Evolutionary conservation across 2,888 invertebrate species (phyloP), one percentile per base, ranked within the genome.

Genomic region (Hecatera dysodea): DNA sequence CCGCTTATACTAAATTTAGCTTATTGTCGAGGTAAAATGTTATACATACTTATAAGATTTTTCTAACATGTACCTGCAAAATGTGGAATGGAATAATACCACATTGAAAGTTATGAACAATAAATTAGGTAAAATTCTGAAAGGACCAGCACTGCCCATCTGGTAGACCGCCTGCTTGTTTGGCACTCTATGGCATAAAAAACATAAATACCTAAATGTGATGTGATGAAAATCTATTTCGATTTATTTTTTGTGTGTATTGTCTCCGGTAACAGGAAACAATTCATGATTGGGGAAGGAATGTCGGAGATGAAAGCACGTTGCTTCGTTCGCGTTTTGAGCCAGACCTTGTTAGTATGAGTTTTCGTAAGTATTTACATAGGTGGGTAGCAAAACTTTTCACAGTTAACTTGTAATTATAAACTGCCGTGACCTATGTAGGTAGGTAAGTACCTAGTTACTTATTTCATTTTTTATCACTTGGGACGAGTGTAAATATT

Each of bases 261-360:
- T 55, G 46, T 68, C 55, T 68, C 68, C 68, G 44, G 27, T 67
- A 15, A 19, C 68, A 46, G 68, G 68, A 36, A 46, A 68, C 55
- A 46, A 46, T 68, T 68, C 39, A 22, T 46, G 55, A 56, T 46
- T 68, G 36, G 39, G 19, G 19, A 56, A 68, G 22, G 22, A 68
- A 68, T 39, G 46, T 46, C 56, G 56, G 56, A 46, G 46, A 22
- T 46, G 29, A 55, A 57, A 39, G 55, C 29, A 22, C 39, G 22
- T 44, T 55, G 27, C 19, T 56, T 48, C 15, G 39, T 39, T 39
- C 39, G 44, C 19, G 8, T 8, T 19, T 44, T 44, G 19, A 44
- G 8, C 19, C 44, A 44, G 19, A 44, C 22, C 22, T 61, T 17
- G 33, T 22, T 33, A 22, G 22, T 17, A 15, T 22, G 11, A 17